A percentile compares a stretch with the other conserved stretches of the same genome.
These are phyloP conservation scores for Oryzias celebensis DNA, from an alignment of 2,113 vertebrate species.

Conservation along the genomic window DNA sequence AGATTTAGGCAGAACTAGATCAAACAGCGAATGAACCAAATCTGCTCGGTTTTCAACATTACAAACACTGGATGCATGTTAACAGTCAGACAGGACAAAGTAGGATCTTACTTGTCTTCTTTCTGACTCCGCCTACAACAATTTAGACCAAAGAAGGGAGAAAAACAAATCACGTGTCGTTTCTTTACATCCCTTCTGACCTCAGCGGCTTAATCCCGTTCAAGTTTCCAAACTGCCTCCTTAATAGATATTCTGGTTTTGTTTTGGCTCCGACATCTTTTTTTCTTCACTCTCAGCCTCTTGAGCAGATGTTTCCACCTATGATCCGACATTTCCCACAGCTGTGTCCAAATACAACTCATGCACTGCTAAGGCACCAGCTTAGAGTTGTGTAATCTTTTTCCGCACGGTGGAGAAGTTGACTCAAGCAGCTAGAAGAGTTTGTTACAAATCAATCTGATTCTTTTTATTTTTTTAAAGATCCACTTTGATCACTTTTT, in stretches of 20 bases:
- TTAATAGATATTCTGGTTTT: conserved; percentile 41
- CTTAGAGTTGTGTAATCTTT: conserved; percentile 41
- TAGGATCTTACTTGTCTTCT: conserved; percentile 29
- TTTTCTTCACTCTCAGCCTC: conserved; percentile 24
- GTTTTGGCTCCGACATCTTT: background rate
- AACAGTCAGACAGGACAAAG: too few relatives aligned
- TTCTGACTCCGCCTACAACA: conserved; percentile 31
- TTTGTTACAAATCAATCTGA: background rate
- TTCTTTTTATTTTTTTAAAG: background rate
- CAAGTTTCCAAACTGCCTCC: conserved; percentile 44
- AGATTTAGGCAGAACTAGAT: background rate
- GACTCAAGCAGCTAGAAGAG: conserved; percentile 3
- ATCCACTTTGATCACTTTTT: too few relatives aligned
- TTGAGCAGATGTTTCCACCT: conserved; percentile 66
- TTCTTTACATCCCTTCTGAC: conserved; percentile 26
- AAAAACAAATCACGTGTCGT: conserved; percentile 35
- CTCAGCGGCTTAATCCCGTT: conserved; percentile 13
- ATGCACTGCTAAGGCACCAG: conserved; percentile 11
- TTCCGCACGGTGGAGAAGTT: conserved; percentile 30
- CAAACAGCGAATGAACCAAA: conserved; percentile 9
- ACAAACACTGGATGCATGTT: background rate
- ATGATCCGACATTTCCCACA: conserved; percentile 67
- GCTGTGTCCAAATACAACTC: conserved; percentile 50
- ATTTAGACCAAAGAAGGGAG: conserved; percentile 6
- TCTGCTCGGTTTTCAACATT: conserved; percentile 16